Evolutionary conservation across 2,113 vertebrate species (phyloP).

Genomic region (Chaetura pelagica): DNA sequence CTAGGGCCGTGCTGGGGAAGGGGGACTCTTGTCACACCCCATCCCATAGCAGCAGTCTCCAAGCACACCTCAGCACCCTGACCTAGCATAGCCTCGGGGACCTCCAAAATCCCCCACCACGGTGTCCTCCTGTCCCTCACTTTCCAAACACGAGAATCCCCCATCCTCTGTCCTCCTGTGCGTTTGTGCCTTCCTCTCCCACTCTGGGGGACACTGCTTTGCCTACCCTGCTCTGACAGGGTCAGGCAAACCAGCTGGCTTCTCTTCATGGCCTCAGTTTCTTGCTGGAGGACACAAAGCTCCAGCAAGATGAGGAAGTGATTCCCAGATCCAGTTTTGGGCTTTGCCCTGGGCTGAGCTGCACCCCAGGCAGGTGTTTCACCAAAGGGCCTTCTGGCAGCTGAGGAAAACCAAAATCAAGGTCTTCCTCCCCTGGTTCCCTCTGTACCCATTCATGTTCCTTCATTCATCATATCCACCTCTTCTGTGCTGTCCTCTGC

Average conservation of each 20-base stretch:
- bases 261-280: neutral
- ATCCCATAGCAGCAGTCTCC: neutral
- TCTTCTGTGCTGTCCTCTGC: conserved; percentile 45
- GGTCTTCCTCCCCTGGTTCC: rapidly evolving
- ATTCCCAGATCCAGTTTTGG: neutral
- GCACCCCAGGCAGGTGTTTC: neutral
- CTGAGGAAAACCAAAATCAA: neutral
- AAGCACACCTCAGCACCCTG: neutral
- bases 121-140: neutral
- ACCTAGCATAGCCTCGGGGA: neutral
- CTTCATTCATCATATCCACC: neutral
- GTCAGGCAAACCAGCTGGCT: neutral
- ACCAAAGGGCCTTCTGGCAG: rapidly evolving
- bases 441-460: neutral
- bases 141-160: neutral
- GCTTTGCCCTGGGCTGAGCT: neutral
- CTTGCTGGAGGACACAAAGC: neutral
- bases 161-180: neutral
- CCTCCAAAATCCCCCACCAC: neutral
- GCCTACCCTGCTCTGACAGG: rapidly evolving
- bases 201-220: neutral
- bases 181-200: neutral
- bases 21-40: neutral
- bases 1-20: neutral
- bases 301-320: neutral